Evolutionary conservation across 2,113 vertebrate genomes (phyloP).

Genomic region (Vulpes lagopus): DNA sequence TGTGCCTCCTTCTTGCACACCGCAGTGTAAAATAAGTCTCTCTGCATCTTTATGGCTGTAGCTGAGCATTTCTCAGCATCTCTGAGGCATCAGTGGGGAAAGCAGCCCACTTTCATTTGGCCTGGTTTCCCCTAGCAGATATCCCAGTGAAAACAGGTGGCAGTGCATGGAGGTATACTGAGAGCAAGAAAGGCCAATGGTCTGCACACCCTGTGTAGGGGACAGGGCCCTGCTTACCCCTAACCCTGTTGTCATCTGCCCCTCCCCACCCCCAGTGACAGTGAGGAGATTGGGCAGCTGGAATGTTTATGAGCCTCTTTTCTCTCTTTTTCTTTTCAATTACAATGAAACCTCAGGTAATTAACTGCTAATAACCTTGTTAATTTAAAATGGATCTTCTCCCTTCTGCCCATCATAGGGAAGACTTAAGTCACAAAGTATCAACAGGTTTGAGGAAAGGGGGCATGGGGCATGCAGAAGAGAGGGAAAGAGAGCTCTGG

Average conservation of each 20-base stretch:
- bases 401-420: slow-evolving; percentile 83
- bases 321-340: slow-evolving; percentile 84
- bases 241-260: no score
- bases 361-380: slow-evolving; percentile 87
- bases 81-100: slow-evolving; percentile 66
- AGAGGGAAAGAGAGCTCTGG: neutral
- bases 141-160: slow-evolving; percentile 18
- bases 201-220: neutral
- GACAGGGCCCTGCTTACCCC: rapidly evolving
- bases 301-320: slow-evolving; percentile 76
- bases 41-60: slow-evolving; percentile 56
- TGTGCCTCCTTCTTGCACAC: slow-evolving; percentile 20
- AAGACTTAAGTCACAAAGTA: slow-evolving; percentile 77
- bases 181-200: neutral
- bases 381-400: slow-evolving; percentile 86
- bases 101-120: slow-evolving; percentile 52
- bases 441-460: neutral
- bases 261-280: rapidly evolving
- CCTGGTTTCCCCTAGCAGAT: neutral
- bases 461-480: rapidly evolving
- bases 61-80: slow-evolving; percentile 64
- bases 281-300: neutral
- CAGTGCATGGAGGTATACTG: neutral
- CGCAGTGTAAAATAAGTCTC: neutral
- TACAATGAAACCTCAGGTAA: slow-evolving; percentile 84